phyloP scores from a whole-genome alignment of 92 coral and sea anemone genomes.

The Epizoanthus fatuus region DNA sequence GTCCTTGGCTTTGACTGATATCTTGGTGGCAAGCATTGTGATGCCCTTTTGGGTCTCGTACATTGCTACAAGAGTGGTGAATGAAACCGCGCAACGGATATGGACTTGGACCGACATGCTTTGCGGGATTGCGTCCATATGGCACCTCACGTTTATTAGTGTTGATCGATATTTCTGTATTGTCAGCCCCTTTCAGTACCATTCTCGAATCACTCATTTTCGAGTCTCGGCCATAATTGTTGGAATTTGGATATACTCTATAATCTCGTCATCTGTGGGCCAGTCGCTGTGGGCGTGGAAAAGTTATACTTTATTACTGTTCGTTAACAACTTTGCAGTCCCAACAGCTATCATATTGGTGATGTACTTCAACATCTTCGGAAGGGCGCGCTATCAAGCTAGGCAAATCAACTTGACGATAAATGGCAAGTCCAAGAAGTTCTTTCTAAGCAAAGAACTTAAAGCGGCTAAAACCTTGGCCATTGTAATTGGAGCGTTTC shows the following conservation, averaged over 20 bases:
- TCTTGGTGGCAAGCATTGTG: constrained; percentile 78
- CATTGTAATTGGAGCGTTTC: constrained; percentile 94
- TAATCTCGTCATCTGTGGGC: constrained; percentile 74
- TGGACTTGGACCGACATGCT: constrained; percentile 95
- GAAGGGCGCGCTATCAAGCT: constrained; percentile 89
- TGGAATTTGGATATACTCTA: constrained; percentile 80
- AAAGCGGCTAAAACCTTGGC: constrained; percentile 98
- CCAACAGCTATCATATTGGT: constrained; percentile 85
- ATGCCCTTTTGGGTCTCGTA: constrained; percentile 93
- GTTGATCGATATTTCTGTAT: constrained; percentile 94
- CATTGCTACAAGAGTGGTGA: constrained; percentile 59
- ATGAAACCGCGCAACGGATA: constrained; percentile 71
- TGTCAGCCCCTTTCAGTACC: constrained; percentile 82
- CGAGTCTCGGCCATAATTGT: constrained; percentile 72
- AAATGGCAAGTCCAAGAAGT: constrained; percentile 82
- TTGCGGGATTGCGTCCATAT: constrained; percentile 91
- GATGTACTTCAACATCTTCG: constrained; percentile 89
- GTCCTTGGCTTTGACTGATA: constrained; percentile 86
- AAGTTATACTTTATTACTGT: constrained; percentile 67
- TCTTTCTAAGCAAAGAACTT: constrained; percentile 85
- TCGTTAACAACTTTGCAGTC: constrained; percentile 79
- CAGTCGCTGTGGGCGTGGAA: constrained; percentile 76
- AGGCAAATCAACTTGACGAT: constrained; percentile 83
- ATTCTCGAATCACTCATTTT: constrained; percentile 71
- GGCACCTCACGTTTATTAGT: constrained; percentile 93